Base-by-base conservation (phyloP, 2,113 vertebrate genomes). In the Casuarius casuarius region DNA sequence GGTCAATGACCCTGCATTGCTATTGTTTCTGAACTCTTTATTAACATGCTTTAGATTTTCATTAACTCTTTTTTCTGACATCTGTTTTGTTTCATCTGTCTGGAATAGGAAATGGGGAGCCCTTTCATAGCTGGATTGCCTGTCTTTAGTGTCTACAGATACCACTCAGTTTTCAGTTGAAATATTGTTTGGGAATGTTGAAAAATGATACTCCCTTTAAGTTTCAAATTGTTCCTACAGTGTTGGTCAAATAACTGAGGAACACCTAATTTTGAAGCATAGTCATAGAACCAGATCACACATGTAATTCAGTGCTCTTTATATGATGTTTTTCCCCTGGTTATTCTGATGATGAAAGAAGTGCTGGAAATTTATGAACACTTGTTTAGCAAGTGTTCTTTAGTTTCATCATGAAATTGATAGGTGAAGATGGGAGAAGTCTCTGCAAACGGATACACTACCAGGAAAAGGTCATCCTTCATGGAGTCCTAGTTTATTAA, bases 21-120 rank as follows among this genome's bases (percentile, higher is more conserved):
- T 65, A 4, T n/a, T 38, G 25, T 23, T 40, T 40, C 33, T 85
- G 35, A 92, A 67, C 46, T 95, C 49, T 88, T 76, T 67, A 85
- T 58, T 63, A 75, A 79, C 10, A 46, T 46, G 18, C 16, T 93
- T 91, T 75, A 81, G 33, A 82, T 91, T 84, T 82, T 83, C 6
- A 85, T 82, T 84, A 49, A 70, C 12, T 46, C 44, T 58, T 10
- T 10, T 9, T 26, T 7, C 2, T 79, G 71, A 93, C 92, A 89
- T 95, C 94, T 96, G 94, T 77, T 97, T 97, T 95, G 67, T 80
- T 96, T 96, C 94, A 97, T 81, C 89, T 96, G 87, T 76, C 84
- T 85, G 28, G 67, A 82, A 59, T 86, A 89, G 78, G 95, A 97
- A 95, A 97, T 77, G 59, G 95, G 44, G 82, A 96, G n/a, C 63